Evolutionary conservation across 2,888 invertebrate genomes (phyloP), one percentile per base, ranked within the genome.

Genomic region (Athalia circularis): DNA sequence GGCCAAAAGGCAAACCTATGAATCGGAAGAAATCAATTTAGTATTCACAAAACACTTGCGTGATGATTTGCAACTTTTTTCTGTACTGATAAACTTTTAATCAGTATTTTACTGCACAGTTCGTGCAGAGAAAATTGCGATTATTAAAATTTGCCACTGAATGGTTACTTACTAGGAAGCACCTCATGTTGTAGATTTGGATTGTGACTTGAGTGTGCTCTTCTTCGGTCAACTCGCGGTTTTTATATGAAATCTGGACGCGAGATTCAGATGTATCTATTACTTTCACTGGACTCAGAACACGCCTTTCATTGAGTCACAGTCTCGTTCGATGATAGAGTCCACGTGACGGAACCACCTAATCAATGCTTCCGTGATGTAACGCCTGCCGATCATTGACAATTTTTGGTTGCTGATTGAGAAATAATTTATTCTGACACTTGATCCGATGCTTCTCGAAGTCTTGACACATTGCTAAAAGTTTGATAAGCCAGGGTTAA

Each of bases 161-260:
- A 57, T 59, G 59, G 45, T 47, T 85, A 87, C 87, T 87, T 81
- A 87, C 87, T 82, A 85, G 64, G 68, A 86, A 82, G 80, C 72
- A 81, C 83, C 75, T 85, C 87, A 87, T 87, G 84, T 83, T 86
- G 81, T 79, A 79, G 79, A 79, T 79, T 68, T 68, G 81, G 82
- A 80, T 79, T 81, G 83, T 80, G 80, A 84, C 81, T 83, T 77
- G 81, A 83, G 84, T 85, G 83, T 87, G 85, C 81, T 83, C 84
- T 86, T 83, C 81, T 81, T 62, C 77, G 65, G 79, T 68, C 74
- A 78, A 77, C 77, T 43, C 81, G 80, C 77, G 76, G 84, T 85
- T 85, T 87, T 86, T 87, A 87, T 87, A 87, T 82, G 82, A 80
- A 81, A 83, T 84, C 81, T 80, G 80, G 70, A 77, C 75, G 77